Evolutionary conservation across 1,140 invertebrate genomes (phyloP).

Genomic region (Drepana arcuata): DNA sequence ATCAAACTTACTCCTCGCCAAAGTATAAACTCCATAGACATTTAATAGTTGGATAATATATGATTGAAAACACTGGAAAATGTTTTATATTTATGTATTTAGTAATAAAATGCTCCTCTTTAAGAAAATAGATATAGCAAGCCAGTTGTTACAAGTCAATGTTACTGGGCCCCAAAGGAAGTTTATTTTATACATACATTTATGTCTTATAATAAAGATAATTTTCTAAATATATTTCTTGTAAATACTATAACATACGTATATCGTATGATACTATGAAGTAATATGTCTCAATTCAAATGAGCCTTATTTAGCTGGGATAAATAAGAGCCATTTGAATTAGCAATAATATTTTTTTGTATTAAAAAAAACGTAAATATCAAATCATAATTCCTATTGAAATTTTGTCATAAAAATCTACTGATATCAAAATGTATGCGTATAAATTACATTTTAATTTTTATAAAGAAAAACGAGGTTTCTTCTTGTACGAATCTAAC

Average conservation of each 20-base stretch:
- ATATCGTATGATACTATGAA: constrained; percentile 4
- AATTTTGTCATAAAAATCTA: no score
- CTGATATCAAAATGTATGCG: no score
- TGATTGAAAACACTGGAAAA: constrained; percentile 15
- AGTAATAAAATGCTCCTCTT: constrained; percentile 28
- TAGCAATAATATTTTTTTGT: no score
- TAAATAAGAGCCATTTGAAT: constrained; percentile 46
- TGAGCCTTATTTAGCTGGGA: constrained; percentile 57
- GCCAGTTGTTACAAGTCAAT: constrained; percentile 23
- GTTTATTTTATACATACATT: constrained; percentile 30
- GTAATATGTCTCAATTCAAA: constrained; percentile 29
- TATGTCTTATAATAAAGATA: constrained; percentile 37
- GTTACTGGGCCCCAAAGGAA: constrained; percentile 37
- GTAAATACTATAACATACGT: constrained; percentile 19
- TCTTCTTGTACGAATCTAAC: no score
- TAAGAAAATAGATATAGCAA: constrained; percentile 53
- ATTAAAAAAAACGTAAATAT: no score
- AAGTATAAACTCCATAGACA: constrained; percentile 14
- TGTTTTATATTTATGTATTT: constrained; percentile 21
- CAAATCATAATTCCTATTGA: no score
- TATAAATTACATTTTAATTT: no score
- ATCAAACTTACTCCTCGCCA: constrained; percentile 25
- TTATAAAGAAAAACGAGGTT: no score
- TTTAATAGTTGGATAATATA: constrained; percentile 10
- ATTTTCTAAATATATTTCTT: constrained; percentile 36